Evolutionary conservation across 1,140 invertebrate genomes (phyloP).

Genomic region (Drosophila pruinosa): DNA sequence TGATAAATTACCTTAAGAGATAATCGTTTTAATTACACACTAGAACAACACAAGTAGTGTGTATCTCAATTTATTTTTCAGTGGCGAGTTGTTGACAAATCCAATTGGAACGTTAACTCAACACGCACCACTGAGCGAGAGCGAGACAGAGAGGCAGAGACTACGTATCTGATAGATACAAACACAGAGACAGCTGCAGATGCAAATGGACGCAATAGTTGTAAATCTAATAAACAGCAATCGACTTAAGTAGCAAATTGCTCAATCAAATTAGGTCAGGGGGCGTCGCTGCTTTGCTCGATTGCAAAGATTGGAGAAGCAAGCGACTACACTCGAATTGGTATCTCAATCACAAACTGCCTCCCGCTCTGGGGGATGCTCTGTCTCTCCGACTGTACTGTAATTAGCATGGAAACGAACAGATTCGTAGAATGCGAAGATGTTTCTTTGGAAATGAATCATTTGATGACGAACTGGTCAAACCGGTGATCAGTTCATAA

Average conservation of each 20-base stretch:
- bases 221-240: slow-evolving; percentile 68
- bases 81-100: slow-evolving; percentile 49
- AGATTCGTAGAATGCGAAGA: slow-evolving; percentile 14
- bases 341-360: slow-evolving; percentile 30
- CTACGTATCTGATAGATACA: slow-evolving; percentile 33
- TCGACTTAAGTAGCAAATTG: slow-evolving; percentile 59
- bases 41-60: slow-evolving; percentile 57
- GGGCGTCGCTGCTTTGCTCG: slow-evolving; percentile 34
- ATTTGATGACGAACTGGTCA: slow-evolving; percentile 50
- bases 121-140: not conserved
- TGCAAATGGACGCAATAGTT: slow-evolving; percentile 60
- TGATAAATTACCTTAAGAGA: slow-evolving; percentile 52
- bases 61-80: slow-evolving; percentile 36
- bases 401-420: slow-evolving; percentile 29
- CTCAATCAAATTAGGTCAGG: slow-evolving; percentile 71
- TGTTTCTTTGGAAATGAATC: slow-evolving; percentile 18
- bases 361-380: slow-evolving; percentile 14
- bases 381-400: slow-evolving; percentile 13
- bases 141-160: not conserved
- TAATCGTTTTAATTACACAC: slow-evolving; percentile 66
- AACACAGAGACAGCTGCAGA: slow-evolving; percentile 32
- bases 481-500: slow-evolving; percentile 26
- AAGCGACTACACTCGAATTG: slow-evolving; percentile 4
- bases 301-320: slow-evolving; percentile 36
- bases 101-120: slow-evolving; percentile 32